phyloP scores from a whole-genome alignment of 1,140 invertebrate genomes.

The Phymorhynchus buccinoides region DNA sequence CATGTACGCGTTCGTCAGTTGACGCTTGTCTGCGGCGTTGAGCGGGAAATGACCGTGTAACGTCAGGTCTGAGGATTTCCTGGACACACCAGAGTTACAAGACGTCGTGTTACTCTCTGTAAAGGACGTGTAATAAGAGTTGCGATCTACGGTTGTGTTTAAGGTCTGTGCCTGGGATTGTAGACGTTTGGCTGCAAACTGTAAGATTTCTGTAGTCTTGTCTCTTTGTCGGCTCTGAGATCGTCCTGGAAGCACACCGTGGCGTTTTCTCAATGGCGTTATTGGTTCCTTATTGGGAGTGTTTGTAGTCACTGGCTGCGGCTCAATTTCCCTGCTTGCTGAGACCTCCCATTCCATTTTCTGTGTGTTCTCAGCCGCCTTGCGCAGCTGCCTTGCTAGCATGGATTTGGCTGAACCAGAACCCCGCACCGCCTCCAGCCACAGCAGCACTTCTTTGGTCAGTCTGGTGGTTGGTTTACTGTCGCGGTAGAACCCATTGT shows the following conservation, averaged over 20 bases:
- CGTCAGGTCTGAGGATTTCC: neutral
- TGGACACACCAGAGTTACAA: neutral
- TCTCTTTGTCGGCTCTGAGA: neutral
- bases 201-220: neutral
- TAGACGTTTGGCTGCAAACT: neutral
- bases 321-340: neutral
- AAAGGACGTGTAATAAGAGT: neutral
- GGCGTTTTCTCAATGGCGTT: neutral
- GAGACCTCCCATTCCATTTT: neutral
- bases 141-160: neutral
- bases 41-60: neutral
- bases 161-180: neutral
- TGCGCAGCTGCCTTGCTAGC: neutral
- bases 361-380: neutral
- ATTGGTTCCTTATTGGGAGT: neutral
- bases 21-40: neutral
- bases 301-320: neutral
- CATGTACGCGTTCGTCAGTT: neutral
- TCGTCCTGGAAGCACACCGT: neutral
- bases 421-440: constrained; percentile 37
- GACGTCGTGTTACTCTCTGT: neutral
- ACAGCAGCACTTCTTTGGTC: constrained; percentile 52
- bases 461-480: constrained; percentile 49
- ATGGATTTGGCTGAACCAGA: neutral
- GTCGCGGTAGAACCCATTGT: constrained; percentile 62